Evolutionary conservation across 1,140 invertebrate genomes (phyloP), one percentile per base, ranked within the genome.

Genomic region (Luehdorfia chinensis): DNA sequence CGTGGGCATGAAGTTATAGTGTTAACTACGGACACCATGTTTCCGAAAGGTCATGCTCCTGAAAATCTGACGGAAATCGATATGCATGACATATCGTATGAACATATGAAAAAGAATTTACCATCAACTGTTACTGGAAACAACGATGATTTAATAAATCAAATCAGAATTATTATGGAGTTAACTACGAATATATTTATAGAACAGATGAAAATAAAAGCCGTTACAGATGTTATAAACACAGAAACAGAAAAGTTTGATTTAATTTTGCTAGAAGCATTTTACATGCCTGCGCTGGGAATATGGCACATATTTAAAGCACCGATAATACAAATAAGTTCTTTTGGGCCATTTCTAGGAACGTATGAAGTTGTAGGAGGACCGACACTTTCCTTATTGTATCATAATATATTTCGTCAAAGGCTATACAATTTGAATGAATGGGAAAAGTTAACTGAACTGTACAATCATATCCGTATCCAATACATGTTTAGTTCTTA

Each of bases 1-100:
- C 54, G 73, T 36, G 89, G 88, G 9, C 89, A 90, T 61, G 67
- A 87, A 41, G 60, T 90, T 1, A 76, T 79, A 2, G 59, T 79
- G 0, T 52, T 85, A 4, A 87, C 84, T 7, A 49, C 81, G 3
- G 65, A 83, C 56, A 77, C 81, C 6, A 56, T 39, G 1, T 68
- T 61, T 27, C 39, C 58, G 5, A 65, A 75, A 4, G 56, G 68
- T 0, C 8, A 60, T 12, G 16, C 46, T 1, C 66, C 64, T 1
- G 15, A 37, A 3, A 87, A 87, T 47, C 44, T 76, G 1, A 85
- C 54, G 12, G 69, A 84, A 70, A 71, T 87, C 1, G 71, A 84
- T 19, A 37, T 81, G 0, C 70, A 75, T 27, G 59, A 77, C 2
- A 73, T 66, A 1, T 71, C 77, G 18, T 19, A 47, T n/a, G n/a